phyloP scores from a whole-genome alignment of 2,797 vertebrate species.

The Aeoliscus strigatus region DNA sequence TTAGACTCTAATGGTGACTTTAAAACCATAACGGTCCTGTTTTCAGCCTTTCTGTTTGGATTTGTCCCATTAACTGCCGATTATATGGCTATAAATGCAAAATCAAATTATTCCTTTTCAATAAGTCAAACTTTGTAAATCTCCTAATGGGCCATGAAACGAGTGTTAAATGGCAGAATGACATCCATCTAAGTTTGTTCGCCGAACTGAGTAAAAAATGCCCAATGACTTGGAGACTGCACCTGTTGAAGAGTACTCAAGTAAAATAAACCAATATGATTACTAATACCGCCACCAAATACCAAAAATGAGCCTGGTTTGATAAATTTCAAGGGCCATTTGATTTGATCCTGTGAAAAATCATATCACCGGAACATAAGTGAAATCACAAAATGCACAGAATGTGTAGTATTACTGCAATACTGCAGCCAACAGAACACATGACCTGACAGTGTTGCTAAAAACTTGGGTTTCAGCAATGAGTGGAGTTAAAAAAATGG shows the following conservation, averaged over 20 bases:
- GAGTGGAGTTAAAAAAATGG: no score
- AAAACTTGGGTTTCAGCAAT: no score
- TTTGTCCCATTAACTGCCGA: conserved; percentile 36
- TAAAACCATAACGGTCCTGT: conserved; percentile 27
- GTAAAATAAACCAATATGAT: no score
- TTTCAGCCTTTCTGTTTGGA: conserved; percentile 16
- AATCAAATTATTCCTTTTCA: conserved; percentile 33
- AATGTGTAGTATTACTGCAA: no score
- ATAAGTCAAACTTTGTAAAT: conserved; percentile 57
- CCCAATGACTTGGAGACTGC: neutral
- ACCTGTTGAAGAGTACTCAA: conserved; percentile 1
- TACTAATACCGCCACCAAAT: no score
- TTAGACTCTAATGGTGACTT: conserved; percentile 47
- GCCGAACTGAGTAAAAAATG: conserved; percentile 4
- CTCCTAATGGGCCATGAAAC: conserved; percentile 52
- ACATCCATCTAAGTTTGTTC: conserved; percentile 18
- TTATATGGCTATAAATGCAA: conserved; percentile 26
- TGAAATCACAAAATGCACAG: no score
- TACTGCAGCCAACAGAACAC: no score
- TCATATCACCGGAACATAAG: no score
- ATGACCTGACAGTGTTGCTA: no score
- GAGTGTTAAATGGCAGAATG: conserved; percentile 32
- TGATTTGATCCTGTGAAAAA: no score
- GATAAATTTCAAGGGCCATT: no score
- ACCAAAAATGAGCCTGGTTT: no score